Evolutionary conservation across 2,797 vertebrate genomes (phyloP).

Genomic region (Eulemur coronatus): DNA sequence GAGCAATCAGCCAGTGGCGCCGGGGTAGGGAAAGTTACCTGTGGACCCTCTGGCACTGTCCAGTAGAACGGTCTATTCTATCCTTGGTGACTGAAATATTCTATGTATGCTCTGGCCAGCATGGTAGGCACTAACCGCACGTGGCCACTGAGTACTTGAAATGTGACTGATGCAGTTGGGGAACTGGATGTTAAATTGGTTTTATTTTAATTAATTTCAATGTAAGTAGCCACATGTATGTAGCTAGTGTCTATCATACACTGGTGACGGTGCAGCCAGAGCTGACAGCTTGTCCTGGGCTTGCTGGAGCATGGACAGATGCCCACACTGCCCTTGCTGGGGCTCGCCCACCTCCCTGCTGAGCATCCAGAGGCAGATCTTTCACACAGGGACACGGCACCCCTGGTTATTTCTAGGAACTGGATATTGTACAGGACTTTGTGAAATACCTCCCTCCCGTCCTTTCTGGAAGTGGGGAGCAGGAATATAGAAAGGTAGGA

Average conservation of each 20-base stretch:
- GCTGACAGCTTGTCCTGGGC: background rate
- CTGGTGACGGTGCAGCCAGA: background rate
- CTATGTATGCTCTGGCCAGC: background rate
- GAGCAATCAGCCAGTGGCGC: background rate
- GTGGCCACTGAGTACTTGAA: background rate
- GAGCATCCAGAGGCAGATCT: background rate
- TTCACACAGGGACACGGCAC: accelerated
- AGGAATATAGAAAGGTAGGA: background rate
- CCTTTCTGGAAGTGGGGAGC: background rate
- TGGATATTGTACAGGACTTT: background rate
- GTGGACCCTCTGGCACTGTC: background rate
- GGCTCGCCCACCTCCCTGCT: background rate
- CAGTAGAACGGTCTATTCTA: background rate
- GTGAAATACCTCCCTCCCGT: background rate
- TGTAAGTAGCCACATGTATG: background rate
- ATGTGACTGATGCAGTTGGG: background rate
- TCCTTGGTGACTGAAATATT: background rate
- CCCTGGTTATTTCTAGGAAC: background rate
- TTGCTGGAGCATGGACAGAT: background rate
- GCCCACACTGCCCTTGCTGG: background rate
- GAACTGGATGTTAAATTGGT: background rate
- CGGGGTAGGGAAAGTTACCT: background rate
- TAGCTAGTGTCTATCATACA: background rate
- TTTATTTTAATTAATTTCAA: background rate
- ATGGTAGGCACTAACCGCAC: background rate